These are phyloP conservation scores for Rhagoletis zephyria DNA, from an alignment of 1,140 invertebrate genomes.

Conservation along the genomic window DNA sequence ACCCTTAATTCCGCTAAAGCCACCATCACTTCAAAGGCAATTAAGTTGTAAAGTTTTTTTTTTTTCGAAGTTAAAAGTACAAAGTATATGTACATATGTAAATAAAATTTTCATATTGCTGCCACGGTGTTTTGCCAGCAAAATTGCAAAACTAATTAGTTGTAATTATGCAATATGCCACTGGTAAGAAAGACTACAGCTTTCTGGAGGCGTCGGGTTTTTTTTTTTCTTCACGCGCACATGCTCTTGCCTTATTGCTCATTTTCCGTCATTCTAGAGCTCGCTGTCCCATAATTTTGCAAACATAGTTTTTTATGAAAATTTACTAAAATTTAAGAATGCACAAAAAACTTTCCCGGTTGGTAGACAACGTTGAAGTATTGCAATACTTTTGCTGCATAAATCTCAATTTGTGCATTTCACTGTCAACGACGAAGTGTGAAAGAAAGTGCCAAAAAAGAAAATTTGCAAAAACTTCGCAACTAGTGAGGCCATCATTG, in stretches of 20 bases:
- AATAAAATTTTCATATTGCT: background rate
- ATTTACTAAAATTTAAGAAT: background rate
- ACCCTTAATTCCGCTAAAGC: background rate
- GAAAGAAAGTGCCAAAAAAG: background rate
- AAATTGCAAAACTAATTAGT: slow-evolving; percentile 37
- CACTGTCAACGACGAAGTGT: background rate
- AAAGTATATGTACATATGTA: background rate
- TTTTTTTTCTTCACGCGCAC: too few species aligned
- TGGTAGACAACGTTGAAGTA: background rate
- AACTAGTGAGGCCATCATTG: background rate
- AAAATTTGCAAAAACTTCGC: background rate
- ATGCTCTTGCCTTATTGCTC: too few species aligned
- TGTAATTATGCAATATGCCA: slow-evolving; percentile 49
- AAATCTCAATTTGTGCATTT: slow-evolving; percentile 5
- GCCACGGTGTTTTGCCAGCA: background rate
- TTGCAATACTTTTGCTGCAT: background rate
- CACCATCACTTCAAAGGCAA: slow-evolving; percentile 34
- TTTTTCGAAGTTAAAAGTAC: background rate
- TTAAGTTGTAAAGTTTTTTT: slow-evolving; percentile 41
- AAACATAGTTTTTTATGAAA: background rate
- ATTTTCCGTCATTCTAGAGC: too few species aligned
- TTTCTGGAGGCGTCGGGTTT: too few species aligned
- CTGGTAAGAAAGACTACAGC: background rate
- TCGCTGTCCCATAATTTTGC: too few species aligned
- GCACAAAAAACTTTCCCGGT: background rate